Conservation (phyloP, 2,888 invertebrate genomes). For the Drosophila rubida region DNA sequence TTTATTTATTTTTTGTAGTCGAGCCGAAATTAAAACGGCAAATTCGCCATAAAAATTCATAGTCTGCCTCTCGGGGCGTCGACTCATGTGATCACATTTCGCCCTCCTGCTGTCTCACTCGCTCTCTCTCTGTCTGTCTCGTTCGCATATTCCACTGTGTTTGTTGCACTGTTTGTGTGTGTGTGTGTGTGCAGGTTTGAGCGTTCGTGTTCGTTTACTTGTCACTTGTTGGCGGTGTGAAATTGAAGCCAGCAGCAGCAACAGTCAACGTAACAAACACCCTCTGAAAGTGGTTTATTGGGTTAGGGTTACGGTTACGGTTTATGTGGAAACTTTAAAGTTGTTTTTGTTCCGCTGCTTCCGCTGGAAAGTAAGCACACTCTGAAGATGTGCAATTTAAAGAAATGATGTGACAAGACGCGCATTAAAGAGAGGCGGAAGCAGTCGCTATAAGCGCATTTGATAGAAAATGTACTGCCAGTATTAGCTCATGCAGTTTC, state of each 20-base stretch:
- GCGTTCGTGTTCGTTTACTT: conserved; percentile 48
- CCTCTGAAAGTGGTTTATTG: conserved; percentile 69
- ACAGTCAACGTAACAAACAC: conserved; percentile 42
- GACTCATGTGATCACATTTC: conserved; percentile 56
- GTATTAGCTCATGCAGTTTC: background rate
- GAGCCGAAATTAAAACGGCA: conserved; percentile 60
- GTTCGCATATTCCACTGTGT: background rate
- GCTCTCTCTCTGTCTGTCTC: background rate
- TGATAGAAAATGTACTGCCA: background rate
- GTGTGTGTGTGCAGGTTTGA: background rate
- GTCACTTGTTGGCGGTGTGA: conserved; percentile 76
- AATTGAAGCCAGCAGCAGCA: conserved; percentile 67
- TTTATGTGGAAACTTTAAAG: conserved; percentile 25
- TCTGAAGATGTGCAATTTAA: conserved; percentile 8
- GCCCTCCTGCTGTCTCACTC: too few relatives aligned
- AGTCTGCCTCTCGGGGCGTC: conserved; percentile 54
- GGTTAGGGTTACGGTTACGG: conserved; percentile 58
- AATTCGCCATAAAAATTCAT: conserved; percentile 67
- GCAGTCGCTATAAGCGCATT: background rate
- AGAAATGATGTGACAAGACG: background rate
- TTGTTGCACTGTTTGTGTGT: conserved; percentile 22
- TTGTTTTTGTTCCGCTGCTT: background rate
- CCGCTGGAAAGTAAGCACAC: background rate
- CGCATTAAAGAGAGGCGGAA: background rate
- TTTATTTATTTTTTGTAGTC: conserved; percentile 16